A percentile compares a stretch with the other conserved stretches of the same genome.
Evolutionary conservation across 2,888 invertebrate species (phyloP).

Genomic region (Temnothorax unifasciatus): DNA sequence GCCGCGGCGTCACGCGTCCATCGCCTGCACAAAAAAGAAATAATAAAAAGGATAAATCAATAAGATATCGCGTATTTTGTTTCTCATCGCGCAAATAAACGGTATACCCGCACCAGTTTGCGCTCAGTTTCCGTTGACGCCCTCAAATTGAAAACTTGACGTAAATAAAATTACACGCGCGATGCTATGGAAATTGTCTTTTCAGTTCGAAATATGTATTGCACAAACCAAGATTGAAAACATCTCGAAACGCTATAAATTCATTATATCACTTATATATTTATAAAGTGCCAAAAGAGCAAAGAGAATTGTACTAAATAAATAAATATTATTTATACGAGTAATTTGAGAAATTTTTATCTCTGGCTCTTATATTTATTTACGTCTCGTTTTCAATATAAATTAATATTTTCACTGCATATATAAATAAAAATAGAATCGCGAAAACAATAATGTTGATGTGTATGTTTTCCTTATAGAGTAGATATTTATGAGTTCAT

Average conservation of each 20-base stretch:
- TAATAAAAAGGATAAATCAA: slow-evolving; percentile 49
- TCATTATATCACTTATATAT: background rate
- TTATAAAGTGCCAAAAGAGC: background rate
- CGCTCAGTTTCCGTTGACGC: slow-evolving; percentile 9
- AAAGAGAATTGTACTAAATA: background rate
- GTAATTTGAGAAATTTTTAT: background rate
- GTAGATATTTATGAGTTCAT: background rate
- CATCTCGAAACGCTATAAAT: background rate
- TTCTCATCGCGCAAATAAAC: slow-evolving; percentile 19
- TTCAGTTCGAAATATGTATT: background rate
- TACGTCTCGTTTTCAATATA: background rate
- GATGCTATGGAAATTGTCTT: background rate
- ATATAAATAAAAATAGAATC: background rate
- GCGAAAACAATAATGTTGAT: background rate
- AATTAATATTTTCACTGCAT: background rate
- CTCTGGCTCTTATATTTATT: background rate
- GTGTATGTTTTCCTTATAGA: background rate
- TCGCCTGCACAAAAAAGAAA: slow-evolving; percentile 39
- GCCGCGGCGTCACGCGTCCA: slow-evolving; percentile 64
- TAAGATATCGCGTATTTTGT: slow-evolving; percentile 42
- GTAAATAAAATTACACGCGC: background rate
- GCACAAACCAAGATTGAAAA: background rate
- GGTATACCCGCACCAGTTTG: background rate
- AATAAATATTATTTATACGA: background rate
- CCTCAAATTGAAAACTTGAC: slow-evolving; percentile 19